A percentile compares a stretch with the other conserved stretches of the same genome.
Evolutionary conservation across 2,888 invertebrate species (phyloP).

Genomic region (Globia sparganii): DNA sequence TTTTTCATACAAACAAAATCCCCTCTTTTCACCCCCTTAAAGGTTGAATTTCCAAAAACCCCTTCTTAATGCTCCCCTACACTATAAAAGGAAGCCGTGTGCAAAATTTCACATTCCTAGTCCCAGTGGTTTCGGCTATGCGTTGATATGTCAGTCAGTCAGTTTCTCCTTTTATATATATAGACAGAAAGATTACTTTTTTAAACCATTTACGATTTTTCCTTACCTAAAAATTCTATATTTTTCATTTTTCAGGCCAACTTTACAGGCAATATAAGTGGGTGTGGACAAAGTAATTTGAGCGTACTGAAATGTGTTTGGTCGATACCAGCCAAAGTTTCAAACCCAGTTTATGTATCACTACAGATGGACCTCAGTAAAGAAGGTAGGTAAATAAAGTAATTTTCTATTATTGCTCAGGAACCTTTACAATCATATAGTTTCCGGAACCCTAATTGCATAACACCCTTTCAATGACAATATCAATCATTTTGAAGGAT

Average conservation of each 20-base stretch:
- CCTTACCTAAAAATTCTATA: background rate
- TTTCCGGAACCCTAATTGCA: background rate
- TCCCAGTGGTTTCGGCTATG: too few species aligned
- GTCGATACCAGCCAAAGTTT: slow-evolving; percentile 77
- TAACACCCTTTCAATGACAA: background rate
- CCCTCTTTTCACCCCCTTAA: too few species aligned
- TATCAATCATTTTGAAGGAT: too few species aligned
- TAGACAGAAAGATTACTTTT: too few species aligned
- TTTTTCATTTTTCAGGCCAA: slow-evolving; percentile 69
- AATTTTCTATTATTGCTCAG: background rate
- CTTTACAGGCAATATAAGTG: slow-evolving; percentile 72
- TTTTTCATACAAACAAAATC: too few species aligned
- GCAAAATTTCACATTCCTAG: too few species aligned
- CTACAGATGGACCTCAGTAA: slow-evolving; percentile 74
- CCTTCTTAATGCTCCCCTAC: too few species aligned
- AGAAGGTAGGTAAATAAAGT: slow-evolving; percentile 74
- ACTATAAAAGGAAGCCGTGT: too few species aligned
- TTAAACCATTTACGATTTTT: background rate
- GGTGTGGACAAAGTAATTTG: slow-evolving; percentile 64
- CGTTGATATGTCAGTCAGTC: too few species aligned
- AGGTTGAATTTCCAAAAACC: too few species aligned
- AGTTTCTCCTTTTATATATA: too few species aligned
- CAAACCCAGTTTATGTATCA: slow-evolving; percentile 74
- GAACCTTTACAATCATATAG: background rate
- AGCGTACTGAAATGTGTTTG: slow-evolving; percentile 70